phyloP scores from a whole-genome alignment of 2,888 invertebrate species.

The Branchellion lobata region DNA sequence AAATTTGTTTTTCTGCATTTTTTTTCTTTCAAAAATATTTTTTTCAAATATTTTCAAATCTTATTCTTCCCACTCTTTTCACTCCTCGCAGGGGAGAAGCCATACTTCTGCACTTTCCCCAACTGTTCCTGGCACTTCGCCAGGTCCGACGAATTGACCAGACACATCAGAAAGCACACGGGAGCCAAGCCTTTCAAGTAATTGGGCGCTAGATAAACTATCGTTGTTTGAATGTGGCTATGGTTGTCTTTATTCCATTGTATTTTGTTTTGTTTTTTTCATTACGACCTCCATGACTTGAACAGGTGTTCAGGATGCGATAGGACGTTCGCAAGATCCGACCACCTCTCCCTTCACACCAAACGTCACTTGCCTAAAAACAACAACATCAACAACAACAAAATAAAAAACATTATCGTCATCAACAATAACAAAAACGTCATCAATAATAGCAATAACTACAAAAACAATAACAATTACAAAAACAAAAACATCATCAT shows the following conservation, averaged over 20 bases:
- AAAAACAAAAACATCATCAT: not conserved
- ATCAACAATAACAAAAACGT: not conserved
- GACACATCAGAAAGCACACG: slow-evolving; percentile 68
- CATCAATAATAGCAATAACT: not conserved
- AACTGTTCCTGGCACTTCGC: slow-evolving; percentile 68
- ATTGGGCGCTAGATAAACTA: not conserved
- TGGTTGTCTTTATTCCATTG: no score
- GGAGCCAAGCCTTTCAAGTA: slow-evolving; percentile 66
- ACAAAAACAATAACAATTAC: slow-evolving; percentile 6
- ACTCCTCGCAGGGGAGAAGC: slow-evolving; percentile 66
- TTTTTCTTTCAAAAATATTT: no score
- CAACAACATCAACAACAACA: slow-evolving; percentile 23
- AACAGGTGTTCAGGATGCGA: slow-evolving; percentile 66
- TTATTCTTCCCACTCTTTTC: slow-evolving; percentile 82
- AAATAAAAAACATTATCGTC: not conserved
- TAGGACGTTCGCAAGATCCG: slow-evolving; percentile 67
- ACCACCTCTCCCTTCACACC: slow-evolving; percentile 68
- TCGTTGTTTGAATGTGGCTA: not conserved
- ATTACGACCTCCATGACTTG: not conserved
- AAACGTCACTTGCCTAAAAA: slow-evolving; percentile 75
- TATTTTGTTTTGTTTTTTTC: no score
- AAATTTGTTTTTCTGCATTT: not conserved
- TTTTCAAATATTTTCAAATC: no score
- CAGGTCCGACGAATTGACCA: slow-evolving; percentile 67
- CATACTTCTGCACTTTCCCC: slow-evolving; percentile 67